A percentile compares a stretch with the other conserved stretches of the same genome.
Conservation (phyloP, 2,888 invertebrate genomes). For the Clitarchus hookeri region DNA sequence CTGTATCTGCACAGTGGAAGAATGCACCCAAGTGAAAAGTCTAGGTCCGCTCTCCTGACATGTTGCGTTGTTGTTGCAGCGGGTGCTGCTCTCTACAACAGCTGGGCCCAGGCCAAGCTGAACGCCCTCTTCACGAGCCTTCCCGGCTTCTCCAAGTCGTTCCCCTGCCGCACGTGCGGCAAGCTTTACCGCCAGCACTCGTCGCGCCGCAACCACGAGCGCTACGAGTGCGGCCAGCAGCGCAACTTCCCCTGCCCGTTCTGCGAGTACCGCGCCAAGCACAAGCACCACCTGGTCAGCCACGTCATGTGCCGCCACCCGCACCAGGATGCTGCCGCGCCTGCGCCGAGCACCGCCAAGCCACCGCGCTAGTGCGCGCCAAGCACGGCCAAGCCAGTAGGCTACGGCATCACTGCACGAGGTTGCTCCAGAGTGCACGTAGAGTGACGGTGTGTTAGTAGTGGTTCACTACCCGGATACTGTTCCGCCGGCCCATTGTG, state of each 20-base stretch:
- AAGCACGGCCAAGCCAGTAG: too few relatives aligned
- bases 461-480: too few relatives aligned
- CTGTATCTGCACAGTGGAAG: too few relatives aligned
- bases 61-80: too few relatives aligned
- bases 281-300: conserved; percentile 8
- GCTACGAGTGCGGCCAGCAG: not conserved
- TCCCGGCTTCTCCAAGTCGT: not conserved
- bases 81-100: not conserved
- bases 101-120: not conserved
- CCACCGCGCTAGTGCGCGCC: not conserved
- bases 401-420: too few relatives aligned
- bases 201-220: not conserved
- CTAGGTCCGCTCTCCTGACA: too few relatives aligned
- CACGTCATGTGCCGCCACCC: not conserved
- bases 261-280: not conserved
- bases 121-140: not conserved
- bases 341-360: not conserved
- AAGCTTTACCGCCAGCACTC: not conserved
- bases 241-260: not conserved
- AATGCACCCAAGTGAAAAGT: too few relatives aligned
- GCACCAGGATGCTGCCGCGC: not conserved
- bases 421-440: too few relatives aligned
- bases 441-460: too few relatives aligned
- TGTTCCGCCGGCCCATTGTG: too few relatives aligned
- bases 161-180: not conserved